These are phyloP conservation scores for Columba guinea DNA, from an alignment of 2,797 vertebrate genomes.

Conservation along the genomic window DNA sequence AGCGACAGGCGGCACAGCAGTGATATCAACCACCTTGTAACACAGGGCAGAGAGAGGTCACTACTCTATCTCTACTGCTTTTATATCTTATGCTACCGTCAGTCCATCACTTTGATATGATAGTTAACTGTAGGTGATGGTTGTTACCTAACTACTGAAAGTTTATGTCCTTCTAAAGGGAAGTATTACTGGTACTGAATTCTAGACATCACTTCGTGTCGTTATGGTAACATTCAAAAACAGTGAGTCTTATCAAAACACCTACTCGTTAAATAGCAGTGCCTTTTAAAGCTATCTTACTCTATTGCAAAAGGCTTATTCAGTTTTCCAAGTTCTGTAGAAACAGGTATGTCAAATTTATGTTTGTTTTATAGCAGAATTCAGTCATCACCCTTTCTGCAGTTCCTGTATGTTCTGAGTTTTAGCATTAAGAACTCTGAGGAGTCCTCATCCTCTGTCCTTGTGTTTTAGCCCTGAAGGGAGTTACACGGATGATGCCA, in stretches of 20 bases:
- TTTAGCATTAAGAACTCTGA: not conserved
- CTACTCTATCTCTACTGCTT: constrained; percentile 36
- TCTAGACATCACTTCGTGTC: not conserved
- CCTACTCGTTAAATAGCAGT: not conserved
- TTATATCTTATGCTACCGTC: not conserved
- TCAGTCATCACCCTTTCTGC: not conserved
- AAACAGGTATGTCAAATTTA: not conserved
- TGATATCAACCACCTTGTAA: constrained; percentile 94
- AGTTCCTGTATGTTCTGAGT: rapidly evolving
- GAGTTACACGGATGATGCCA: constrained; percentile 95
- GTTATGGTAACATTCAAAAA: not conserved
- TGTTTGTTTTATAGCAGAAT: not conserved
- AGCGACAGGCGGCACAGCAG: constrained; percentile 92
- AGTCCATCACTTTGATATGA: not conserved
- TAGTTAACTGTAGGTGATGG: not conserved
- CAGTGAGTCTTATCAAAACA: not conserved
- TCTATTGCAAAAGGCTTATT: not conserved
- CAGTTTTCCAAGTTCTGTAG: not conserved
- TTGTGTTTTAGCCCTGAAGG: constrained; percentile 88
- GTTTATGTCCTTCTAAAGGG: not conserved
- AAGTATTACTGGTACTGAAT: not conserved
- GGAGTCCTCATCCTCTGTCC: not conserved
- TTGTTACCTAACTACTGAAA: not conserved
- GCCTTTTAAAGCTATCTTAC: not conserved
- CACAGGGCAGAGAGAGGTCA: constrained; percentile 97